Percentiles rank a stretch among this genome's conserved stretches.
Conservation (phyloP, 2,888 invertebrate genomes). For the Diogma glabrata region DNA sequence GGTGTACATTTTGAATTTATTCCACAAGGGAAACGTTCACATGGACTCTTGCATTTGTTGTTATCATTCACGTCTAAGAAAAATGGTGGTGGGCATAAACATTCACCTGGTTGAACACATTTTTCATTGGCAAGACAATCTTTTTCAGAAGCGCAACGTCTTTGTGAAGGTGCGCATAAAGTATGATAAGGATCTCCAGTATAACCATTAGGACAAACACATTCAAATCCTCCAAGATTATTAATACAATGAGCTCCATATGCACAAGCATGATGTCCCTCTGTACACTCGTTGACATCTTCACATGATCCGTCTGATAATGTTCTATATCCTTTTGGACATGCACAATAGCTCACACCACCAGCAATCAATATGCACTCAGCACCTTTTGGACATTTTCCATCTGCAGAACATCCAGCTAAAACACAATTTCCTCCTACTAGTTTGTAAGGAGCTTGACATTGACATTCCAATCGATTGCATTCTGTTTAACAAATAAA, state of each 20-base stretch:
- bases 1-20: conserved; percentile 84
- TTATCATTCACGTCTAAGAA: conserved; percentile 71
- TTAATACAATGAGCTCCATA: conserved; percentile 82
- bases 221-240: conserved; percentile 62
- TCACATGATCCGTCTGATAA: conserved; percentile 68
- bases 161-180: conserved; percentile 69
- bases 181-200: conserved; percentile 73
- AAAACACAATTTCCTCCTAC: conserved; percentile 74
- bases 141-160: conserved; percentile 67
- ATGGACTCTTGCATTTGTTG: conserved; percentile 84
- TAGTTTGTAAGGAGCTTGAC: conserved; percentile 77
- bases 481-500: too few relatives aligned
- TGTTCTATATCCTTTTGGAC: conserved; percentile 74
- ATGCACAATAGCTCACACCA: conserved; percentile 85
- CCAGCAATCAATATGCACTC: conserved; percentile 85
- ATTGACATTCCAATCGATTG: conserved; percentile 70
- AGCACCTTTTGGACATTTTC: conserved; percentile 73
- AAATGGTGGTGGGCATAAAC: conserved; percentile 83
- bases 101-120: conserved; percentile 84
- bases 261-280: conserved; percentile 65
- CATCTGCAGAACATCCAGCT: conserved; percentile 69
- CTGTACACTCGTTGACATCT: conserved; percentile 74
- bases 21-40: conserved; percentile 81
- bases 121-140: conserved; percentile 81
- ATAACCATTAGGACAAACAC: conserved; percentile 70